These are phyloP conservation scores for Syrmaticus mikado DNA, from an alignment of 2,113 vertebrate species.

Conservation along the genomic window DNA sequence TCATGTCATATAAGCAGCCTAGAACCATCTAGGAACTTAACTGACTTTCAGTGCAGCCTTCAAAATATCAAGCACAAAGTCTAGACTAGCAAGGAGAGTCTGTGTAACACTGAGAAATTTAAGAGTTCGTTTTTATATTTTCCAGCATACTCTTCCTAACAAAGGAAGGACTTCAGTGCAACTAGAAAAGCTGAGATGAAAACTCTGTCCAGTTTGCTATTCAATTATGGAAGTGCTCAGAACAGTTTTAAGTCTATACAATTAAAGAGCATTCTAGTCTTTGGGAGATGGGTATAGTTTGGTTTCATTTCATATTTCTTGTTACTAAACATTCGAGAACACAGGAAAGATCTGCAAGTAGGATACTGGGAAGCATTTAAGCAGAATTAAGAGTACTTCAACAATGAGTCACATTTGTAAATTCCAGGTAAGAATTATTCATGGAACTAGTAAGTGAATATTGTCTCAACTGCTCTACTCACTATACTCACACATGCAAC, in stretches of 20 bases:
- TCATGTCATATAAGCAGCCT: accelerated
- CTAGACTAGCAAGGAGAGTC: background rate
- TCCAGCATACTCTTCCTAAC: background rate
- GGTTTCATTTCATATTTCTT: background rate
- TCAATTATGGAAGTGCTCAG: background rate
- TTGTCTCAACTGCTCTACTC: background rate
- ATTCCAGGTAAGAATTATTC: background rate
- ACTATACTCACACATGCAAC: background rate
- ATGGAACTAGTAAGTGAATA: background rate
- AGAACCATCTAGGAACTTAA: background rate
- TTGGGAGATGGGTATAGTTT: background rate
- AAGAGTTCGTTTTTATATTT: background rate
- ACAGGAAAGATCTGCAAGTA: background rate
- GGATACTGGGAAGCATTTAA: background rate
- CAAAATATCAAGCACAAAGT: background rate
- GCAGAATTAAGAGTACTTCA: background rate
- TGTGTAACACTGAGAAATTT: background rate
- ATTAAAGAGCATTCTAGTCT: background rate
- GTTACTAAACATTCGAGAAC: background rate
- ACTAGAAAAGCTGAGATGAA: background rate
- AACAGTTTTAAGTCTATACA: background rate
- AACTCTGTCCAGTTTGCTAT: background rate
- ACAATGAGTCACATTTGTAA: background rate
- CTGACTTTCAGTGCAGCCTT: background rate
- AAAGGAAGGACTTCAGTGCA: background rate